Percentiles rank a stretch among this genome's conserved stretches.
Evolutionary conservation across 2,113 vertebrate genomes (phyloP).

Genomic region (Hemibagrus wyckioides): DNA sequence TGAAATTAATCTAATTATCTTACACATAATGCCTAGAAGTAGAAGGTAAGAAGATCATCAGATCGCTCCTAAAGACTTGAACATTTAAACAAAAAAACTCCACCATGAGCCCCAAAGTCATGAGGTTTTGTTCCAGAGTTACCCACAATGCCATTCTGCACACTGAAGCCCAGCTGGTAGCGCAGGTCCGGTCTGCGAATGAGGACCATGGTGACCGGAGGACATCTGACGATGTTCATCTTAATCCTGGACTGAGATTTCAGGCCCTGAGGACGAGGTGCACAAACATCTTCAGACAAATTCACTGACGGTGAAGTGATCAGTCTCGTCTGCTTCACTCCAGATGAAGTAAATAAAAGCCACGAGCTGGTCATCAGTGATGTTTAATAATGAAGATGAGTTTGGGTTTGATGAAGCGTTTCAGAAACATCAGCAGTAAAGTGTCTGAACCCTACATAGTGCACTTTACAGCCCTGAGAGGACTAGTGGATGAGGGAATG

Average conservation of each 20-base stretch:
- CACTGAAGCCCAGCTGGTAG: slow-evolving; percentile 97
- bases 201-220: slow-evolving; percentile 93
- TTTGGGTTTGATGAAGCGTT: background rate
- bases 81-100: background rate
- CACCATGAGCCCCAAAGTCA: no score
- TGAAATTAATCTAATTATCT: background rate
- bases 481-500: background rate
- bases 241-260: slow-evolving; percentile 94
- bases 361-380: background rate
- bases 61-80: background rate
- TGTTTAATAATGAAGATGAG: background rate
- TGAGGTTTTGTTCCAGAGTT: background rate
- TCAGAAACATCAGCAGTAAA: no score
- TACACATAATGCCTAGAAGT: background rate
- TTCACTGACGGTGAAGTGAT: background rate
- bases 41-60: background rate
- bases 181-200: slow-evolving; percentile 93
- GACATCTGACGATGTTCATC: slow-evolving; percentile 95
- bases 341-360: background rate
- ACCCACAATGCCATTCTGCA: slow-evolving; percentile 98
- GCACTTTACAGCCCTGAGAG: background rate
- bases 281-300: background rate
- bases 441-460: background rate
- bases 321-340: background rate
- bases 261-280: slow-evolving; percentile 78